Evolutionary conservation across 1,140 invertebrate genomes (phyloP).

Genomic region (Dolichoris vasculosae): DNA sequence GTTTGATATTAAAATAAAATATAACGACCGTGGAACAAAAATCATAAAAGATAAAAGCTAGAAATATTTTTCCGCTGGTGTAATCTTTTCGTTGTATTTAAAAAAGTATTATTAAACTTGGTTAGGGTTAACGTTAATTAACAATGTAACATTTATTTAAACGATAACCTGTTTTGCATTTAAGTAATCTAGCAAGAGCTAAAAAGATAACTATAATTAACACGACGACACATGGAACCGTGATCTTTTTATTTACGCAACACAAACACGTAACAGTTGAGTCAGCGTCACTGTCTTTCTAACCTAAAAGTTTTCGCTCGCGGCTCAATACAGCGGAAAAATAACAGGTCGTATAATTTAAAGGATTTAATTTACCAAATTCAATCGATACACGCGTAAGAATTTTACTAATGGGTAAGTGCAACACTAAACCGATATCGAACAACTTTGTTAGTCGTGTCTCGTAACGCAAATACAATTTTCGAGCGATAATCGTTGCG

Average conservation of each 20-base stretch:
- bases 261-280: not conserved
- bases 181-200: not conserved
- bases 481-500: no score
- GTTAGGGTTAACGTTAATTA: not conserved
- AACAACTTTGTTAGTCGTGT: no score
- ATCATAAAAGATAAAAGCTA: not conserved
- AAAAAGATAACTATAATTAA: constrained; percentile 6
- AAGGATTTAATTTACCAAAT: not conserved
- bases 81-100: not conserved
- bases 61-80: not conserved
- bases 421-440: no score
- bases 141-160: not conserved
- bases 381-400: no score
- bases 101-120: not conserved
- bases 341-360: not conserved
- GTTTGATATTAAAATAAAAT: not conserved
- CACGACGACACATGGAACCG: not conserved
- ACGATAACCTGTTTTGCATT: not conserved
- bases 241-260: not conserved
- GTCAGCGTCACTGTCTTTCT: not conserved
- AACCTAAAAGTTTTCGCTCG: not conserved
- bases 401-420: no score
- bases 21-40: not conserved
- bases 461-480: no score
- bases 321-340: not conserved